Evolutionary conservation across 2,113 vertebrate species (phyloP).

Genomic region (Mesocricetus auratus): DNA sequence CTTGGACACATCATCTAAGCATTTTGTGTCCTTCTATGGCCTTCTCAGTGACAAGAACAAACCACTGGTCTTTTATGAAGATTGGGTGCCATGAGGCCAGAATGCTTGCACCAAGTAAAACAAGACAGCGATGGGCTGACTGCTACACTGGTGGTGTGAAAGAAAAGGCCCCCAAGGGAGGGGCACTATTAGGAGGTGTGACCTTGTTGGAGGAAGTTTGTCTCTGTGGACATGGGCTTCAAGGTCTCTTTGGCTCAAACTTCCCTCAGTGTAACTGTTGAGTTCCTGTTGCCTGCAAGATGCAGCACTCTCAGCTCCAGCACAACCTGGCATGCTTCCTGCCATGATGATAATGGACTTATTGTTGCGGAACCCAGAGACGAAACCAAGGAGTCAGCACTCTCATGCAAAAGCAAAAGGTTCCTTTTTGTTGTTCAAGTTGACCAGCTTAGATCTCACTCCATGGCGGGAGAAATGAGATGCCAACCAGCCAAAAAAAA

Average conservation of each 20-base stretch:
- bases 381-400: no score
- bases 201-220: background rate
- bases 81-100: background rate
- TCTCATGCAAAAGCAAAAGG: no score
- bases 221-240: background rate
- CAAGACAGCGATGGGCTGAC: background rate
- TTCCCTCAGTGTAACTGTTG: background rate
- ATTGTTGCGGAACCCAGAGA: no score
- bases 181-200: background rate
- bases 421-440: no score
- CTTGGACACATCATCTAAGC: background rate
- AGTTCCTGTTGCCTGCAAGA: background rate
- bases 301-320: background rate
- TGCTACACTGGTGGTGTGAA: background rate
- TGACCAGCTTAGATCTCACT: no score
- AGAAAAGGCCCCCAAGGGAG: background rate
- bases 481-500: no score
- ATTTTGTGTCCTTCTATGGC: background rate
- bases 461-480: no score
- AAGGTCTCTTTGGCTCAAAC: background rate
- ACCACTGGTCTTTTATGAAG: background rate
- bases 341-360: background rate
- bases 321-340: background rate
- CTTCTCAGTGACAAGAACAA: background rate
- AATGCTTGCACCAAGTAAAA: background rate